A percentile compares a stretch with the other conserved stretches of the same genome.
These are phyloP conservation scores for Columba guinea DNA, from an alignment of 2,797 vertebrate species.

Conservation along the genomic window DNA sequence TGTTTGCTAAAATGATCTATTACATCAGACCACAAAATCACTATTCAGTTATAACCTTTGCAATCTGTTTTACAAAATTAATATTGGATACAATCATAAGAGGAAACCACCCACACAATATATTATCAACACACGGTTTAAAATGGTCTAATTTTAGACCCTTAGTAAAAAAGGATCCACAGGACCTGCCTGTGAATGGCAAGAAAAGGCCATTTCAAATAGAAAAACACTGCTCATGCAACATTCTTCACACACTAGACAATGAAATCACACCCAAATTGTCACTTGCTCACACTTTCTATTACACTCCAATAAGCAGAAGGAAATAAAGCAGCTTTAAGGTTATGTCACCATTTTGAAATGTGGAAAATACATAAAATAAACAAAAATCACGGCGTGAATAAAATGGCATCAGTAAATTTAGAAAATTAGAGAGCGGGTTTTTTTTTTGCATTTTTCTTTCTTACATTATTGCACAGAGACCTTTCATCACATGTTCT, in stretches of 20 bases:
- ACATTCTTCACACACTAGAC: constrained; percentile 80
- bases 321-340: constrained; percentile 91
- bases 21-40: constrained; percentile 21
- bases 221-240: constrained; percentile 84
- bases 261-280: constrained; percentile 77
- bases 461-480: constrained; percentile 93
- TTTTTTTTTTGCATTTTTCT: constrained; percentile 31
- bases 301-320: constrained; percentile 77
- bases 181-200: constrained; percentile 90
- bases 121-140: constrained; percentile 68
- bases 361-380: constrained; percentile 80
- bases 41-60: constrained; percentile 35
- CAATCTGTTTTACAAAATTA: constrained; percentile 63
- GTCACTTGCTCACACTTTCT: constrained; percentile 80
- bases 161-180: constrained; percentile 75
- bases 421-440: constrained; percentile 65
- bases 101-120: constrained; percentile 72
- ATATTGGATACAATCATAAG: constrained; percentile 67
- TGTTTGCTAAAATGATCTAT: constrained; percentile 17
- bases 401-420: constrained; percentile 70
- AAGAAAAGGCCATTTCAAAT: constrained; percentile 74
- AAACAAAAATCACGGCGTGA: constrained; percentile 67
- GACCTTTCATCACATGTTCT: constrained; percentile 85
- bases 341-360: constrained; percentile 85
- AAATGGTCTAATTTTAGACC: constrained; percentile 73